These are phyloP conservation scores for Ceraclea dissimilis DNA, from an alignment of 2,888 invertebrate genomes.

Conservation along the genomic window DNA sequence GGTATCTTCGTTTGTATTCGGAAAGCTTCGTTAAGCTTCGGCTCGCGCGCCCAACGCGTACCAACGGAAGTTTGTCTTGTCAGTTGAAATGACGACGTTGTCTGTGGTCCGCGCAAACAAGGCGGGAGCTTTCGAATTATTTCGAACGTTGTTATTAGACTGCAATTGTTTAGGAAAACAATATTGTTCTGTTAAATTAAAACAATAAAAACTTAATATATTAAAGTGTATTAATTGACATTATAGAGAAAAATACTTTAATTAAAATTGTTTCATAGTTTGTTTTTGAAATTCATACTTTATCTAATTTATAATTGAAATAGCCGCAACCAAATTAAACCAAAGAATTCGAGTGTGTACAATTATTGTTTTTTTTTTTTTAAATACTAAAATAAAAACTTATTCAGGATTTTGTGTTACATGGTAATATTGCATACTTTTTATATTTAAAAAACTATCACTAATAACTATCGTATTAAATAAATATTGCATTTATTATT, in stretches of 20 bases:
- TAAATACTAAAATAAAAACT: no score
- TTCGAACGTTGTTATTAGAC: constrained; percentile 9
- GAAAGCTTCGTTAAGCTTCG: constrained; percentile 37
- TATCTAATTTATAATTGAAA: not conserved
- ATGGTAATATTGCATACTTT: no score
- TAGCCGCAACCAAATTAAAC: not conserved
- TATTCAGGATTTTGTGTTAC: no score
- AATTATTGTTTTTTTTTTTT: no score
- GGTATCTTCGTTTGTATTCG: constrained; percentile 32
- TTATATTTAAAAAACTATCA: no score
- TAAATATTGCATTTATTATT: no score
- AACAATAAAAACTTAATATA: not conserved
- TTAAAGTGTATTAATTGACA: not conserved
- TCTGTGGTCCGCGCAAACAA: constrained; percentile 25
- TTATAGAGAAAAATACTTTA: not conserved
- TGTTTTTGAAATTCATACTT: not conserved
- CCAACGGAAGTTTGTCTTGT: constrained; percentile 28
- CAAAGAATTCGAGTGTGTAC: not conserved
- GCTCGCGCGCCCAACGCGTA: constrained; percentile 25
- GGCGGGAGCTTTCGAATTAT: constrained; percentile 13
- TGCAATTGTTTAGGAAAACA: not conserved
- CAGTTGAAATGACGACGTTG: constrained; percentile 32
- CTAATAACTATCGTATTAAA: no score
- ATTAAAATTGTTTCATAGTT: not conserved
- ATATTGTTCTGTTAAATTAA: not conserved